Evolutionary conservation across 2,888 invertebrate genomes (phyloP), one percentile per base, ranked within the genome.

Genomic region (Adineta ricciae): DNA sequence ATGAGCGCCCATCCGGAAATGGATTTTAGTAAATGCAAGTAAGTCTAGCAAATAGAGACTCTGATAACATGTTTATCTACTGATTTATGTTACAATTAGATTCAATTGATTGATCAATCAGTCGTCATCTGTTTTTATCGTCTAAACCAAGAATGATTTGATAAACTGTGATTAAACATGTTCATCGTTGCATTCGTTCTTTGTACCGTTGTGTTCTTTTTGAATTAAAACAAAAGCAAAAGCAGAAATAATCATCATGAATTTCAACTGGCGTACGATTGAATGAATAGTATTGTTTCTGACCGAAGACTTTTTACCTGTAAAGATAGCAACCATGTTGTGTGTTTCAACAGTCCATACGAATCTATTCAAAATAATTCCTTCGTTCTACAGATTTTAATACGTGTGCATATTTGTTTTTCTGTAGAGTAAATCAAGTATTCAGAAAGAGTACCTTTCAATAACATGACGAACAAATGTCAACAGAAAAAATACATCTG

Each of bases 1-100:
- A 98, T 98, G 96, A 93, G 94, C 88, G 95, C 96, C 88, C 99
- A 99, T 92, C 99, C 99, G 0, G 98, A 99, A 92, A 97, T 99
- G 98, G 99, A 99, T 91, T 99, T 99, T 91, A 95, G 96, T 11
- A 97, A 99, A 90, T 97, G 97, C 92, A 99, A 99, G 64, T 64
- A 64, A 64, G 64, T 54, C 98, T 90, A 87, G 87, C 41, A 89
- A 87, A 16, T 19, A 1, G 5, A 16, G 16, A 5, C 27, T 64
- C 19, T 64, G 3, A 27, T 36, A 7, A 4, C 5, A 16, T 16
- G 49, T 50, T 11, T 1, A 32, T 32, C 7, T 0, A 36, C 19
- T 27, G 16, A 32, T 64, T 4, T 5, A 16, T 64, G 27, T 64
- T 50, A 64, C 7, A 27, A 1, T 19, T 64, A 64, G 64, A 64